Conservation (phyloP, 2,797 vertebrate species). For the Triplophysa yarkandensis region DNA sequence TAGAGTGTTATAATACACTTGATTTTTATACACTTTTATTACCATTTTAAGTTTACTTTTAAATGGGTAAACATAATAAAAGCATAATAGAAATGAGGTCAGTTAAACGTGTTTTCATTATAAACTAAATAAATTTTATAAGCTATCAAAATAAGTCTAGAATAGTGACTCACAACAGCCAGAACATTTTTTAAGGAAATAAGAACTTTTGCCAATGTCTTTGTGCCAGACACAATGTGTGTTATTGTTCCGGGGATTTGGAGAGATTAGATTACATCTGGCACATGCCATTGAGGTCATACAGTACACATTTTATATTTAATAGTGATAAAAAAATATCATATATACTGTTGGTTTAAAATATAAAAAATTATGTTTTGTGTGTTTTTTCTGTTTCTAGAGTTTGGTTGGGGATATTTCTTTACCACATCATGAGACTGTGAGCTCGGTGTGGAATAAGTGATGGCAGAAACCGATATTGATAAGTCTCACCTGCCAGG, state of each 20-base stretch:
- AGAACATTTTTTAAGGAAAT: not conserved
- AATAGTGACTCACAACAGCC: not conserved
- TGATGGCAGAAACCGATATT: slow-evolving; percentile 54
- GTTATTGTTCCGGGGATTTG: slow-evolving; percentile 25
- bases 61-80: too few species aligned
- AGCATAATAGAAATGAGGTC: too few species aligned
- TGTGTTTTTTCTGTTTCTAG: too few species aligned
- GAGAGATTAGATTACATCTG: slow-evolving; percentile 14
- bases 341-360: not conserved
- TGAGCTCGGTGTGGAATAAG: slow-evolving; percentile 18
- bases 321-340: too few species aligned
- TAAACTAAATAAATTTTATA: not conserved
- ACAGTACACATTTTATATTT: not conserved
- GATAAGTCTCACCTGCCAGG: slow-evolving; percentile 58
- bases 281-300: not conserved
- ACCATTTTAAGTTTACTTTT: too few species aligned
- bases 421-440: slow-evolving; percentile 35
- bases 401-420: slow-evolving; percentile 5
- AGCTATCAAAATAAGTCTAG: not conserved
- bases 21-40: too few species aligned
- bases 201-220: slow-evolving; percentile 1
- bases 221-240: not conserved
- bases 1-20: too few species aligned
- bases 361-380: not conserved
- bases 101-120: not conserved